phyloP scores from a whole-genome alignment of 2,113 vertebrate genomes.

The Sinosuthora webbiana region DNA sequence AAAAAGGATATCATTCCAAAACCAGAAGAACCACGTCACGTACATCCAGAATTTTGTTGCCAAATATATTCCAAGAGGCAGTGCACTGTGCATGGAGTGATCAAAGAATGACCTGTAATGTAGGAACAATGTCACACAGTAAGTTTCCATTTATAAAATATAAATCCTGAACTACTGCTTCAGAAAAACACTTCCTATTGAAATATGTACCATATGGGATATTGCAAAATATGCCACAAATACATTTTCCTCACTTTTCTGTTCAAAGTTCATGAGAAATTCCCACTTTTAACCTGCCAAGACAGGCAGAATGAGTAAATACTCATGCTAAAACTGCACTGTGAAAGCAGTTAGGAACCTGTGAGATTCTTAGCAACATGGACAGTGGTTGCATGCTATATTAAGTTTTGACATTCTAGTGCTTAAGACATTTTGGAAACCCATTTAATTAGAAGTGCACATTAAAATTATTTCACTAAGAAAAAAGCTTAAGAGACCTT shows the following conservation, averaged over 20 bases:
- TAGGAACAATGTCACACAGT: neutral
- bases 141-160: neutral
- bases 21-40: slow-evolving; percentile 98
- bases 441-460: neutral
- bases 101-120: slow-evolving; percentile 93
- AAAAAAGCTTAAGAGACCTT: neutral
- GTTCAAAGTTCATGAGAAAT: neutral
- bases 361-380: neutral
- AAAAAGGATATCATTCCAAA: slow-evolving; percentile 99
- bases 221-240: neutral
- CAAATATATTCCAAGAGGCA: slow-evolving; percentile 98
- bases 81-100: slow-evolving; percentile 99
- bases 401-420: neutral
- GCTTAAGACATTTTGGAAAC: neutral
- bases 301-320: neutral
- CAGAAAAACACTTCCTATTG: neutral
- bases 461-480: neutral
- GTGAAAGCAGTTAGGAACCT: neutral
- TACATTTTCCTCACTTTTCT: neutral
- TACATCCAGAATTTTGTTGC: slow-evolving; percentile 99
- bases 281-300: neutral
- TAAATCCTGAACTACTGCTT: neutral
- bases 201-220: neutral
- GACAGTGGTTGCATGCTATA: neutral
- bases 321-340: neutral